These are phyloP conservation scores for Augiades crinisus DNA, from an alignment of 2,888 invertebrate species.

Conservation along the genomic window DNA sequence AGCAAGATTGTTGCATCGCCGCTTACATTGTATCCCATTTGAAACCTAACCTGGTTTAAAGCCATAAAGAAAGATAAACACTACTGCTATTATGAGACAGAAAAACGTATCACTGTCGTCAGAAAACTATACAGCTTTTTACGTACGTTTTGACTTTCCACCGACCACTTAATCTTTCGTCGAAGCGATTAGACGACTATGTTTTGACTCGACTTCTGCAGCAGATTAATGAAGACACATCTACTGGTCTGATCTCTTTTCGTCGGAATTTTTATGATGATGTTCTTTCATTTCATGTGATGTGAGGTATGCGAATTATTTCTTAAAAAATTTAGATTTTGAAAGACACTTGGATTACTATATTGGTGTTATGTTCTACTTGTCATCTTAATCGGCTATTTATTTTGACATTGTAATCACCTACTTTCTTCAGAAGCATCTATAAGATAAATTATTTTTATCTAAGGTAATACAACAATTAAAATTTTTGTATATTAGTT, in stretches of 20 bases:
- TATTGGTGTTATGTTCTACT: not conserved
- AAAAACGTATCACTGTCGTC: not conserved
- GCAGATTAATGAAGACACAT: slow-evolving; percentile 12
- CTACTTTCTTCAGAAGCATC: too few species aligned
- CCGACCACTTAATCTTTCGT: slow-evolving; percentile 18
- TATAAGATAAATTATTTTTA: too few species aligned
- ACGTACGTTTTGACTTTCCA: not conserved
- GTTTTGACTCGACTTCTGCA: slow-evolving; percentile 12
- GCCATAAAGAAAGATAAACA: too few species aligned
- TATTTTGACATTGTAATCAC: slow-evolving; percentile 3
- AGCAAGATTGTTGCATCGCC: too few species aligned
- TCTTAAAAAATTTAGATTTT: slow-evolving; percentile 2
- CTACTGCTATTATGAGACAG: not conserved
- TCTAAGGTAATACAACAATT: too few species aligned
- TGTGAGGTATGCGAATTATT: slow-evolving; percentile 4
- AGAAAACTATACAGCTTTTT: not conserved
- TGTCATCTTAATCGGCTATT: slow-evolving; percentile 1
- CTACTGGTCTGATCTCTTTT: slow-evolving; percentile 11
- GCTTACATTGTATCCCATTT: not conserved
- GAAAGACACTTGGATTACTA: not conserved
- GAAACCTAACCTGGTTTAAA: not conserved
- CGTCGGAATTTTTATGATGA: slow-evolving; percentile 19
- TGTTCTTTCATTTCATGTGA: not conserved
- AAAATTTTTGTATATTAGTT: too few species aligned
- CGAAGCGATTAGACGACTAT: slow-evolving; percentile 18